Conservation (phyloP, 2,888 invertebrate species). For the Machimus rusticus region DNA sequence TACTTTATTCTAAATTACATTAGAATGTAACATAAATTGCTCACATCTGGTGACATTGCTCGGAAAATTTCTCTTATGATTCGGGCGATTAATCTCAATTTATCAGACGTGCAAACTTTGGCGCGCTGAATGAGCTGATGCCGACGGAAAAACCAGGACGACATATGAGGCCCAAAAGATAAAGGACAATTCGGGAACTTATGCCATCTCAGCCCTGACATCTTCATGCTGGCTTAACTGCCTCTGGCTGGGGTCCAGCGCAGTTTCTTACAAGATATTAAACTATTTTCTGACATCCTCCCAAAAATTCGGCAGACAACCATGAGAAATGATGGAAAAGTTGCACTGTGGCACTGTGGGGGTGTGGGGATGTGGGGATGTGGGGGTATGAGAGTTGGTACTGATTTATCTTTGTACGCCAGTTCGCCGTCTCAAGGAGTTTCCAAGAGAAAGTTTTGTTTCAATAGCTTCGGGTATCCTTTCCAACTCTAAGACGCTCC, state of each 20-base stretch:
- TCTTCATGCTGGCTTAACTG: not conserved
- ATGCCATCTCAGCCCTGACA: not conserved
- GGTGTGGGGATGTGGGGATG: not conserved
- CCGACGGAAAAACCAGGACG: not conserved
- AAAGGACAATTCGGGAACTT: not conserved
- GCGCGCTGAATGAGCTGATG: not conserved
- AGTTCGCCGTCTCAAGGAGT: not conserved
- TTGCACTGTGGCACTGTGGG: not conserved
- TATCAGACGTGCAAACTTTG: constrained; percentile 4
- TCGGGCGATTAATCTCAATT: constrained; percentile 25
- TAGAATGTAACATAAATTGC: not conserved
- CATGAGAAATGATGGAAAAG: not conserved
- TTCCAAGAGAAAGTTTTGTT: not conserved
- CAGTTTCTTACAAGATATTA: constrained; percentile 9
- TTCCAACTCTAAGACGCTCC: not conserved
- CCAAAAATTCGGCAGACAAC: not conserved
- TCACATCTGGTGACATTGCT: not conserved
- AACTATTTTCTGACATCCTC: not conserved
- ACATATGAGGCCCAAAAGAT: not conserved
- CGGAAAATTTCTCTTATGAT: constrained; percentile 1
- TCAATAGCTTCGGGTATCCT: not conserved
- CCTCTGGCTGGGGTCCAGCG: constrained; percentile 1
- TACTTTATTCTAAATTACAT: not conserved
- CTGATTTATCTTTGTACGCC: not conserved
- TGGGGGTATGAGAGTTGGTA: not conserved